Conservation (phyloP, 2,797 vertebrate genomes). For the Meda fulgida region DNA sequence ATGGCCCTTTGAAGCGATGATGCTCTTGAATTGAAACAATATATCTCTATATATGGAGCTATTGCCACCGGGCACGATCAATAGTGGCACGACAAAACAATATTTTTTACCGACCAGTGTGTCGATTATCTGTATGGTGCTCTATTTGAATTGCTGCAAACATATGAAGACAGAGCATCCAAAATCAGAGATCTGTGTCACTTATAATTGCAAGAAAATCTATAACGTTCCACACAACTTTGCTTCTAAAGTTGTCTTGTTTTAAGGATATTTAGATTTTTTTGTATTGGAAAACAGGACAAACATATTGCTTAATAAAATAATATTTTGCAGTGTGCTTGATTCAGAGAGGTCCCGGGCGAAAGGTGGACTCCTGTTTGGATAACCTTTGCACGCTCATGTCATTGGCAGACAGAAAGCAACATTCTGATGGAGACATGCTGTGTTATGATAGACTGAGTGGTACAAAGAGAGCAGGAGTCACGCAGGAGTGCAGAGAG, state of each 20-base stretch:
- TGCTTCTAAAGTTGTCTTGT: background rate
- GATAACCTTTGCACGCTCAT: background rate
- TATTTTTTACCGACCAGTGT: background rate
- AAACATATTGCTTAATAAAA: constrained; percentile 1
- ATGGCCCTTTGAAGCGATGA: too few relatives aligned
- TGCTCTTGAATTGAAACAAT: background rate
- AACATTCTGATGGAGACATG: constrained; percentile 29
- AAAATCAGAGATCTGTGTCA: background rate
- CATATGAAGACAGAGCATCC: background rate
- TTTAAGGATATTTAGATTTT: constrained; percentile 3
- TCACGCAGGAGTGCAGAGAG: constrained; percentile 16
- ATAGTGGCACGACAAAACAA: background rate
- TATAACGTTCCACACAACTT: too few relatives aligned
- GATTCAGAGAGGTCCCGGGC: background rate
- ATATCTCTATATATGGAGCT: background rate
- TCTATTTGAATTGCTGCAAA: background rate
- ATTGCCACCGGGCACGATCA: background rate
- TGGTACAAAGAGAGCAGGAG: constrained; percentile 8
- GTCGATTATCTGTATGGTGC: background rate
- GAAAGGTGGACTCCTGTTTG: background rate
- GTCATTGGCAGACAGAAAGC: constrained; percentile 9
- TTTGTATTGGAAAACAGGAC: background rate
- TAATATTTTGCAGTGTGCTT: background rate
- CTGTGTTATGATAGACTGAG: constrained; percentile 32
- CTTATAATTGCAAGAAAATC: too few relatives aligned